phyloP scores from a whole-genome alignment of 2,113 vertebrate genomes.

The Lates calcarifer region DNA sequence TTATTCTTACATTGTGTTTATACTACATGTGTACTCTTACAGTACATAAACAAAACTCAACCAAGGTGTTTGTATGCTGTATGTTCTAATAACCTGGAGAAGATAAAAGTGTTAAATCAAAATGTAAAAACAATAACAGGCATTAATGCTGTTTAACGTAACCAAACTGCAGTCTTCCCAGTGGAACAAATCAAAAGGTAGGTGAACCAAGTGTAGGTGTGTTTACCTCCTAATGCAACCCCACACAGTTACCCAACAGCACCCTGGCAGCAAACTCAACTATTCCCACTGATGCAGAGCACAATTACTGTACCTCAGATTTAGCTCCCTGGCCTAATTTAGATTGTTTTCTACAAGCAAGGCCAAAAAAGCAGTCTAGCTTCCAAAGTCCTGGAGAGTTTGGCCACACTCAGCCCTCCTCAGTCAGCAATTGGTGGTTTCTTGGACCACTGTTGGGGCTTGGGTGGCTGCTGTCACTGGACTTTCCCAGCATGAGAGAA shows the following conservation, averaged over 20 bases:
- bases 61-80: no score
- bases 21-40: no score
- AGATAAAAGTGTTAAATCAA: no score
- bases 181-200: conserved; percentile 21
- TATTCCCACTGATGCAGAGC: conserved; percentile 49
- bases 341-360: conserved; percentile 59
- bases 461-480: conserved; percentile 69
- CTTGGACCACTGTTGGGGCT: conserved; percentile 54
- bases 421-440: conserved; percentile 75
- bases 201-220: conserved; percentile 29
- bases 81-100: no score
- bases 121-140: no score
- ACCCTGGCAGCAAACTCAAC: conserved; percentile 31
- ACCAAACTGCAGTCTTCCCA: no score
- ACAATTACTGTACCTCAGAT: conserved; percentile 65
- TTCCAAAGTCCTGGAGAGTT: conserved; percentile 70
- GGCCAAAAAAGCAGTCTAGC: conserved; percentile 41
- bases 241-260: conserved; percentile 30
- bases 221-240: conserved; percentile 40
- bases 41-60: no score
- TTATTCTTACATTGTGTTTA: no score
- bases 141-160: no score
- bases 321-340: conserved; percentile 57
- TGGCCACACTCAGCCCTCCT: conserved; percentile 57
- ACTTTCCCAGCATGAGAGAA: conserved; percentile 75